phyloP scores from a whole-genome alignment of 2,888 invertebrate genomes.

The Hirtodrosophila cameraria region DNA sequence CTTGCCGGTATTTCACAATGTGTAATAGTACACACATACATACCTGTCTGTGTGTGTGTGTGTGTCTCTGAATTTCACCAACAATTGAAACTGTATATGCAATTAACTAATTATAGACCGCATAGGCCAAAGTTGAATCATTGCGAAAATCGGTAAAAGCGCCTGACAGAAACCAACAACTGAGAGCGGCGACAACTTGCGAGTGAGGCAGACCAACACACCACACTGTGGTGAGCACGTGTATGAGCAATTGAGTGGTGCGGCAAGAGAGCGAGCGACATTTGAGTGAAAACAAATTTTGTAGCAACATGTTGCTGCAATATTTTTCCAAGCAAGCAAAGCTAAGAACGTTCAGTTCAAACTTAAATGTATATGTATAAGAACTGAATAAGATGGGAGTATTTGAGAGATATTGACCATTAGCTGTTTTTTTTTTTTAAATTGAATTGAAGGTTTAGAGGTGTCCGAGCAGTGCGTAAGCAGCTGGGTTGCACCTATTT shows the following conservation, averaged over 20 bases:
- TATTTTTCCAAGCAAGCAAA: constrained; percentile 21
- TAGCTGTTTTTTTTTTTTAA: neutral
- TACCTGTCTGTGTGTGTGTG: neutral
- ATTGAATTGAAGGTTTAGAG: constrained; percentile 39
- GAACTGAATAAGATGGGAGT: too few species aligned
- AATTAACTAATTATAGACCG: constrained; percentile 67
- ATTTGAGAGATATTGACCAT: neutral
- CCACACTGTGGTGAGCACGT: constrained; percentile 26
- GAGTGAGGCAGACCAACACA: constrained; percentile 18
- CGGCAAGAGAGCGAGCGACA: neutral
- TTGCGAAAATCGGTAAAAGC: constrained; percentile 9
- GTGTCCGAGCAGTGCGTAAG: neutral
- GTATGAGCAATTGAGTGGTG: constrained; percentile 10
- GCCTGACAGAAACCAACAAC: neutral
- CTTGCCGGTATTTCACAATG: constrained; percentile 44
- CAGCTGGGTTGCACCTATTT: neutral
- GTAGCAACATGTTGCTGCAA: constrained; percentile 19
- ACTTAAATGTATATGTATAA: too few species aligned
- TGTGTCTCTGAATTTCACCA: constrained; percentile 55
- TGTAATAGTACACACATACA: neutral
- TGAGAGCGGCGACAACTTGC: constrained; percentile 6
- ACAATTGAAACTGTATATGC: constrained; percentile 52
- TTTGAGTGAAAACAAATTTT: neutral
- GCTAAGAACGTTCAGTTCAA: too few species aligned
- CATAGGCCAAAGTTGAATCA: constrained; percentile 28